Conservation (phyloP, 2,113 vertebrate genomes). For the Proteles cristata region DNA sequence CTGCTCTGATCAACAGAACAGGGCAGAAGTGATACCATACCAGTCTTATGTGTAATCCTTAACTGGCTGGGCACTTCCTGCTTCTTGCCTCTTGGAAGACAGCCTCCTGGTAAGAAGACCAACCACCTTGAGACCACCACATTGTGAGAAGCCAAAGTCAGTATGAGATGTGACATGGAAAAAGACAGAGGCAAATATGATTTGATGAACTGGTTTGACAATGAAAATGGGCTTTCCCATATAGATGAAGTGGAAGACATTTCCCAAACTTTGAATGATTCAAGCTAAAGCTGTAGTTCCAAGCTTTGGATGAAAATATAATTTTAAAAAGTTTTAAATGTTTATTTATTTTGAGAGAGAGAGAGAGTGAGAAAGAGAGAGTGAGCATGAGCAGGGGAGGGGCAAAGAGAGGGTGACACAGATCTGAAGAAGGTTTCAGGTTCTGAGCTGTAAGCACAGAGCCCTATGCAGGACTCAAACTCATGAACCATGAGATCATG, state of each 20-base stretch:
- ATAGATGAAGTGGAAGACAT: background rate
- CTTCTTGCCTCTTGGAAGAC: background rate
- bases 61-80: background rate
- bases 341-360: no score
- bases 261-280: background rate
- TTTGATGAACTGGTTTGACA: background rate
- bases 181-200: background rate
- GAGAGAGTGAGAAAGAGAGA: no score
- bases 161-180: background rate
- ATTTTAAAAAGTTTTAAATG: no score
- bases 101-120: background rate
- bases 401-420: no score
- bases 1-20: background rate
- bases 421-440: no score
- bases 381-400: no score
- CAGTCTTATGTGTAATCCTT: background rate
- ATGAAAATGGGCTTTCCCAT: background rate
- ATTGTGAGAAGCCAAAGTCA: slow-evolving; percentile 22
- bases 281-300: slow-evolving; percentile 37
- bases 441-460: no score
- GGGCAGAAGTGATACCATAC: background rate
- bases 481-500: no score
- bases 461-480: no score
- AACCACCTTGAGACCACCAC: background rate
- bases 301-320: slow-evolving; percentile 45